These are phyloP conservation scores for Formicarius rufipectus DNA, from an alignment of 2,113 vertebrate species.

Conservation along the genomic window DNA sequence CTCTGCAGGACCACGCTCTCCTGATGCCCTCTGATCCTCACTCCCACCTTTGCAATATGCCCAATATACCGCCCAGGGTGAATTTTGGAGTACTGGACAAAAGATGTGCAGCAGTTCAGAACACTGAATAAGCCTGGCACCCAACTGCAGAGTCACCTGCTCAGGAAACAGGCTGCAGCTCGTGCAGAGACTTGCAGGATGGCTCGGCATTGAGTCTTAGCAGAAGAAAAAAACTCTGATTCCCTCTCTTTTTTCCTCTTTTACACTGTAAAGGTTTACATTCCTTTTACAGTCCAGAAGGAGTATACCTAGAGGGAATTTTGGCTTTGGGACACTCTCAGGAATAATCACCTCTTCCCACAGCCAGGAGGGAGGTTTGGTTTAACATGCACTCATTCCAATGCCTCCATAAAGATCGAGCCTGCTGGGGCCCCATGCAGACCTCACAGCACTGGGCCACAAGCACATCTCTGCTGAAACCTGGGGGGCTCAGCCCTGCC, in stretches of 20 bases:
- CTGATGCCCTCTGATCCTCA: not conserved
- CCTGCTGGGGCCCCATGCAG: not conserved
- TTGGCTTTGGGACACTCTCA: not conserved
- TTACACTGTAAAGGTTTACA: not conserved
- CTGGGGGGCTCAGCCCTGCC: not conserved
- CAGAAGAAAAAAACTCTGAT: not conserved
- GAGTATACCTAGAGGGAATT: not conserved
- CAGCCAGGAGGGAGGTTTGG: not conserved
- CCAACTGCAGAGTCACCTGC: not conserved
- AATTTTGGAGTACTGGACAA: not conserved
- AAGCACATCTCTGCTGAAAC: not conserved
- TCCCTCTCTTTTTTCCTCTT: not conserved
- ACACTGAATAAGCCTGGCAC: not conserved
- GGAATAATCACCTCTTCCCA: not conserved
- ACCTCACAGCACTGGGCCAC: not conserved
- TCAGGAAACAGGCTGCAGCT: not conserved
- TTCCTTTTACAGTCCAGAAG: not conserved
- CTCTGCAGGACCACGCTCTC: not conserved
- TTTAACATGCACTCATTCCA: not conserved
- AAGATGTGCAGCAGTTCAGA: not conserved
- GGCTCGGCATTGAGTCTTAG: not conserved
- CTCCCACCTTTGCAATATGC: accelerated
- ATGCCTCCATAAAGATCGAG: not conserved
- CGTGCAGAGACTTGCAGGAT: not conserved
- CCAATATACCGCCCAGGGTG: not conserved